Evolutionary conservation across 2,888 invertebrate species (phyloP).

Genomic region (Mongoloraphidia duomilia): DNA sequence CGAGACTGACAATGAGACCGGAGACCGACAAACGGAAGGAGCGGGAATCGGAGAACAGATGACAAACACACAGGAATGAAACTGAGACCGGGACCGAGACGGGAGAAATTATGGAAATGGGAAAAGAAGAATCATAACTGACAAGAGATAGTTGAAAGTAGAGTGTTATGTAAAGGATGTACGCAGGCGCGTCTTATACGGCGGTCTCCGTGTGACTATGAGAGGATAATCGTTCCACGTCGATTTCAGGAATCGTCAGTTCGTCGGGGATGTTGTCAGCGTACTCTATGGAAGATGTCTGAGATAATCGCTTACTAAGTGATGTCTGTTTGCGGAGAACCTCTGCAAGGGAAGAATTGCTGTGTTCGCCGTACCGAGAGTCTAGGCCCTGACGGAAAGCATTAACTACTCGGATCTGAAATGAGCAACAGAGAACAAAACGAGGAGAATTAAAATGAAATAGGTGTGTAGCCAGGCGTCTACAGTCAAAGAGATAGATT

Average conservation of each 20-base stretch:
- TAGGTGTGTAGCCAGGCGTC: no score
- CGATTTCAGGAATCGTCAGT: conserved; percentile 80
- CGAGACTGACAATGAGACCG: no score
- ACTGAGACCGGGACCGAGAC: background rate
- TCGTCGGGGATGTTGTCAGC: conserved; percentile 78
- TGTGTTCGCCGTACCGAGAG: conserved; percentile 83
- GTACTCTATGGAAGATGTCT: conserved; percentile 84
- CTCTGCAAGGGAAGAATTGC: conserved; percentile 83
- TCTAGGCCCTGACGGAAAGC: conserved; percentile 99
- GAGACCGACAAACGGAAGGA: no score
- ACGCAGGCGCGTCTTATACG: conserved; percentile 40
- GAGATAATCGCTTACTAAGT: conserved; percentile 80
- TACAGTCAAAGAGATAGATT: no score
- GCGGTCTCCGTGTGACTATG: conserved; percentile 93
- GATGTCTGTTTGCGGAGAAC: conserved; percentile 89
- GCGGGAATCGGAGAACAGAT: no score
- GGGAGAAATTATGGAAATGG: background rate
- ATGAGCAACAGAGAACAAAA: conserved; percentile 36
- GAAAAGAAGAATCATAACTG: conserved; percentile 13
- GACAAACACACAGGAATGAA: background rate
- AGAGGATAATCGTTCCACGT: conserved; percentile 82
- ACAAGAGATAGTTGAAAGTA: background rate
- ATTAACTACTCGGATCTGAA: conserved; percentile 99
- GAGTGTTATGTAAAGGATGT: background rate
- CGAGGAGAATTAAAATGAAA: conserved; percentile 30